These are phyloP conservation scores for Aphelenchoides besseyi DNA, from an alignment of 1,140 invertebrate species.

Conservation along the genomic window DNA sequence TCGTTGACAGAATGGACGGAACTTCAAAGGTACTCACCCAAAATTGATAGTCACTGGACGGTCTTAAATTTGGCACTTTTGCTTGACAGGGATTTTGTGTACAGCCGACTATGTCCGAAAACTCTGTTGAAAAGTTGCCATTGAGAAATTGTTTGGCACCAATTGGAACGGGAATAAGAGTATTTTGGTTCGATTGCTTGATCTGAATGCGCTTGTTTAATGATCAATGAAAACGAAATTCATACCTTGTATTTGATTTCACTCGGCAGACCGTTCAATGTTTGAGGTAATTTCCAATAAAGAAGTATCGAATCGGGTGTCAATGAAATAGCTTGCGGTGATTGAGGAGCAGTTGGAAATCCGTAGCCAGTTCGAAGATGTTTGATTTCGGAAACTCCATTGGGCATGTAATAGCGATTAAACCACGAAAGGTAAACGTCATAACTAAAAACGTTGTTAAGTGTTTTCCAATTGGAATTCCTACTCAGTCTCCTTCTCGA, in stretches of 20 bases:
- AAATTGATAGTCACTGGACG: conserved; percentile 59
- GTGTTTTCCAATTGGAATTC: neutral
- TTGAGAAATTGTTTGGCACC: conserved; percentile 40
- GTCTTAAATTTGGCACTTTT: conserved; percentile 58
- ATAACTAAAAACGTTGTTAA: conserved; percentile 52
- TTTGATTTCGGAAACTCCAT: conserved; percentile 41
- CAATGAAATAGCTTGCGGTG: conserved; percentile 46
- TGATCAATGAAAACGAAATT: conserved; percentile 13
- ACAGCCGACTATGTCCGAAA: conserved; percentile 54
- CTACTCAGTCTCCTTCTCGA: conserved; percentile 60
- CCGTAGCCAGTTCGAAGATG: conserved; percentile 55
- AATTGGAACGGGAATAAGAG: conserved; percentile 39
- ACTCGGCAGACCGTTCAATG: conserved; percentile 52
- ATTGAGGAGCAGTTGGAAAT: conserved; percentile 55
- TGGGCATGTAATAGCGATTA: conserved; percentile 54
- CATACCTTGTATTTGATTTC: conserved; percentile 58
- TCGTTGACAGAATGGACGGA: too few species aligned
- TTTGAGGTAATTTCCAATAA: conserved; percentile 54
- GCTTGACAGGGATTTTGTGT: conserved; percentile 53
- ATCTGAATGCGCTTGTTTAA: conserved; percentile 32
- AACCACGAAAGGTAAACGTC: conserved; percentile 57
- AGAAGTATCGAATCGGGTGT: conserved; percentile 59
- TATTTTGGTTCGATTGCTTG: conserved; percentile 31
- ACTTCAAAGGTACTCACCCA: conserved; percentile 45
- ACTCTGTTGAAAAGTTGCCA: conserved; percentile 38